Base-by-base conservation (phyloP, 1,140 invertebrate genomes). In the Metopolophium dirhodum region DNA sequence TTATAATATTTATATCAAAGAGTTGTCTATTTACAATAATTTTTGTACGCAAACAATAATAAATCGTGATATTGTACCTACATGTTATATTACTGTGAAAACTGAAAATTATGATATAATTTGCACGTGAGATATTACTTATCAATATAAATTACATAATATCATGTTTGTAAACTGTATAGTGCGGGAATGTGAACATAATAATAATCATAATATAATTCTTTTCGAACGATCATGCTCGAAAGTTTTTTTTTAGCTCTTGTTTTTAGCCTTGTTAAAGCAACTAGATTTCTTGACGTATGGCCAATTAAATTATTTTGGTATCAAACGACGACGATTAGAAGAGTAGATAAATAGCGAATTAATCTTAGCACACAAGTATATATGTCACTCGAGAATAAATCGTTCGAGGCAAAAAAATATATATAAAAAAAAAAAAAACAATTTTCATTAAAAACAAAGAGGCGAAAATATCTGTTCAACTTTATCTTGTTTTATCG, bases 221-320 rank as follows among this genome's bases (percentile, higher is more conserved):
- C 1, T 57, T 37, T 35, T 7, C 9, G 23, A 30, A 41, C 7
- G 57, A 45, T 23, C 26, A 68, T 57, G 20, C 20, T 4, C 18
- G n/a, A 89, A 90, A 35, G 88, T 89, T 89, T 57, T 26, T 68
- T 89, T 54, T 51, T 54, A 57, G 88, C n/a, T 37, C 49, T 35
- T 30, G 35, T n/a, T 68, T 68, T 68, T 68, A 90, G 26, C 6
- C 54, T 68, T 45, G 89, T 90, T 68, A 37, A 90, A 68, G n/a
- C 54, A 61, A 14, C 54, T 68, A 30, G 41, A 57, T 7, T 68
- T 90, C 18, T 90, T 90, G 89, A 61, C 57, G 35, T 8, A 90
- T 35, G 41, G 89, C 89, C 89, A 90, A 90, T 45, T 41, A n/a
- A 90, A 90, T 61, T 90, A 90, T 90, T 90, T 61, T 45, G 0